Base-by-base conservation (phyloP, 2,797 vertebrate species). In the Rallus crepitans region DNA sequence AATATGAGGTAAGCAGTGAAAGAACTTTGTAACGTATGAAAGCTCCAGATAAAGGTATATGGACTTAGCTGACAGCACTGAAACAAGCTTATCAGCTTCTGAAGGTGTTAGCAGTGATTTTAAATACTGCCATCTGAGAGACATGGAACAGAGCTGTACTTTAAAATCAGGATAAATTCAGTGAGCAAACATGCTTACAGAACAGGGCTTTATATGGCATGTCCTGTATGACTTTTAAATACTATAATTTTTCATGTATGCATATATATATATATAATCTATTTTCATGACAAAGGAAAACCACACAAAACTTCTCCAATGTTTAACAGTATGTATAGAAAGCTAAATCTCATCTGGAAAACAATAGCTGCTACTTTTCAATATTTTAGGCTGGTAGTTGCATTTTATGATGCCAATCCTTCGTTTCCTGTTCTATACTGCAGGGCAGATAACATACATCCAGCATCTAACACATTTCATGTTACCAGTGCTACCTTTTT, bases 41-140 rank as follows among this genome's bases (percentile, higher is more conserved):
- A 94, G 89, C 71, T 87, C 50, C 50, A 94, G 90, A 96, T 94
- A 95, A 96, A 95, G 37, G 63, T 73, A 57, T 45, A 55, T n/a
- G 12, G 50, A 87, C 88, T 89, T 92, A 94, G 48, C 64, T 96
- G 88, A 84, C 95, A 95, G 66, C 71, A 60, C 37, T 80, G 94
- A 94, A 95, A 94, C 88, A 90, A 93, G 88, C 90, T 94, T 93
- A 90, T 89, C 90, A 82, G 79, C 93, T 90, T 84, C 78, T 87
- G 94, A 89, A 82, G 64, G 83, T 77, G 78, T 89, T 90, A 90
- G 80, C 88, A 82, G 72, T 87, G 77, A 82, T 85, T 95, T 92
- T 87, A 75, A 94, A 89, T 71, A 87, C 55, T 80, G 35, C 24
- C 15, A 39, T 93, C 69, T 82, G 70, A 92, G 53, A 77, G 83